These are phyloP conservation scores for Himalopsyche tibetana DNA, from an alignment of 2,888 invertebrate genomes.

Conservation along the genomic window DNA sequence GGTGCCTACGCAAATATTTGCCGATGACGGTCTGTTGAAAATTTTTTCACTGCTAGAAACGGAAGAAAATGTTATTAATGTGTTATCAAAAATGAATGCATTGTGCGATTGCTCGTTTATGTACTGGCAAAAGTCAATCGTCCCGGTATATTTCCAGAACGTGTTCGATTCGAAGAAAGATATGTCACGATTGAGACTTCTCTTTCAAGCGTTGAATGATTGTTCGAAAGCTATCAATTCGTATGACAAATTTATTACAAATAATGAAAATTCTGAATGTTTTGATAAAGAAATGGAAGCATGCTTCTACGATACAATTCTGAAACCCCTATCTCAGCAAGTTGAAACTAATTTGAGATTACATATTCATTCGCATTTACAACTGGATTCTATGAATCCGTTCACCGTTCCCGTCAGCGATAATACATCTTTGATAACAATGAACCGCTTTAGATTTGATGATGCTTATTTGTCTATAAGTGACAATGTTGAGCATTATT, in stretches of 20 bases:
- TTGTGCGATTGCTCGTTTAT: slow-evolving; percentile 87
- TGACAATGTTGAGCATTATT: slow-evolving; percentile 89
- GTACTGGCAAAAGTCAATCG: slow-evolving; percentile 87
- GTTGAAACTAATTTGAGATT: slow-evolving; percentile 95
- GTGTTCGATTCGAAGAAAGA: slow-evolving; percentile 82
- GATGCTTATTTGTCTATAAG: slow-evolving; percentile 80
- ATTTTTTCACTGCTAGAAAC: slow-evolving; percentile 81
- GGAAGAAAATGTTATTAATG: slow-evolving; percentile 80
- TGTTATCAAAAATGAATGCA: slow-evolving; percentile 77
- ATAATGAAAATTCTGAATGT: slow-evolving; percentile 69
- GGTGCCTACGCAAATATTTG: slow-evolving; percentile 78
- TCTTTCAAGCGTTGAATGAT: slow-evolving; percentile 74
- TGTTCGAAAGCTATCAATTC: slow-evolving; percentile 71
- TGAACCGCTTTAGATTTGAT: slow-evolving; percentile 77
- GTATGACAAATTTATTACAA: slow-evolving; percentile 70
- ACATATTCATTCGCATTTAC: slow-evolving; percentile 94
- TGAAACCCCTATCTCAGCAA: slow-evolving; percentile 87
- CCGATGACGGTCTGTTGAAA: slow-evolving; percentile 80
- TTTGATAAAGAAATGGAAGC: slow-evolving; percentile 71
- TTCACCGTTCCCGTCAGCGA: slow-evolving; percentile 82
- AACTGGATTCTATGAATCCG: slow-evolving; percentile 84
- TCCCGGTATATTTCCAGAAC: slow-evolving; percentile 86
- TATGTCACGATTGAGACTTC: slow-evolving; percentile 78
- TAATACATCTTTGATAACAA: slow-evolving; percentile 79
- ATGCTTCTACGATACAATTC: slow-evolving; percentile 77